A percentile compares a stretch with the other conserved stretches of the same genome.
These are phyloP conservation scores for Naso thynnoides DNA, from an alignment of 2,797 vertebrate genomes.

Conservation along the genomic window DNA sequence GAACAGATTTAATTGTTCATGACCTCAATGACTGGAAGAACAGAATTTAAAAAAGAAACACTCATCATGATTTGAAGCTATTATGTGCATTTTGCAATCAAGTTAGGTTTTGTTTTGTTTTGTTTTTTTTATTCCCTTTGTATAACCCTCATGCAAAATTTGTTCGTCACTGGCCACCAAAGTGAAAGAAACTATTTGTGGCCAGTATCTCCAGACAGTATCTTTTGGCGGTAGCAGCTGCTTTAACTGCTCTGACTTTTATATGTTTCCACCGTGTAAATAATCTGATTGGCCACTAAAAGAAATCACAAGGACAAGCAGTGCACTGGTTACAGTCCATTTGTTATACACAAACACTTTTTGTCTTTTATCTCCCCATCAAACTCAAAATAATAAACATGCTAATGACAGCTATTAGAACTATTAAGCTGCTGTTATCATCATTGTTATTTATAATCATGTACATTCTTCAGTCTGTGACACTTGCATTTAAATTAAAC, in stretches of 20 bases:
- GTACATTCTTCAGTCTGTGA: slow-evolving; percentile 62
- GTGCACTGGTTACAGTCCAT: slow-evolving; percentile 81
- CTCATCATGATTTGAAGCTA: slow-evolving; percentile 38
- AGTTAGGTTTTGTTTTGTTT: too few relatives aligned
- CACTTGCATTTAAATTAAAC: slow-evolving; percentile 65
- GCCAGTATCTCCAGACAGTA: slow-evolving; percentile 81
- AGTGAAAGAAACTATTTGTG: slow-evolving; percentile 72
- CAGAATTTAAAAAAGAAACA: slow-evolving; percentile 52
- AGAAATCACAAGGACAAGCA: slow-evolving; percentile 78
- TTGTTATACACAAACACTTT: slow-evolving; percentile 80
- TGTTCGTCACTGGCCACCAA: slow-evolving; percentile 62
- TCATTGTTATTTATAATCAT: slow-evolving; percentile 75
- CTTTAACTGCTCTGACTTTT: slow-evolving; percentile 78
- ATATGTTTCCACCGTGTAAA: slow-evolving; percentile 80
- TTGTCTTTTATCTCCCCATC: slow-evolving; percentile 76
- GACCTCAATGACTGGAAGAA: slow-evolving; percentile 39
- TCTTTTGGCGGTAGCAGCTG: slow-evolving; percentile 82
- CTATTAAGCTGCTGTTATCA: slow-evolving; percentile 76
- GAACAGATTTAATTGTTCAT: slow-evolving; percentile 27
- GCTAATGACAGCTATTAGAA: slow-evolving; percentile 79
- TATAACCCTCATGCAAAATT: slow-evolving; percentile 35
- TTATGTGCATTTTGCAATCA: slow-evolving; percentile 45
- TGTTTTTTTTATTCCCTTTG: slow-evolving; percentile 15
- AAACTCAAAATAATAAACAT: slow-evolving; percentile 74
- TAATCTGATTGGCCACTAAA: slow-evolving; percentile 85